Conservation (phyloP, 1,140 invertebrate species). For the Cydia splendana region DNA sequence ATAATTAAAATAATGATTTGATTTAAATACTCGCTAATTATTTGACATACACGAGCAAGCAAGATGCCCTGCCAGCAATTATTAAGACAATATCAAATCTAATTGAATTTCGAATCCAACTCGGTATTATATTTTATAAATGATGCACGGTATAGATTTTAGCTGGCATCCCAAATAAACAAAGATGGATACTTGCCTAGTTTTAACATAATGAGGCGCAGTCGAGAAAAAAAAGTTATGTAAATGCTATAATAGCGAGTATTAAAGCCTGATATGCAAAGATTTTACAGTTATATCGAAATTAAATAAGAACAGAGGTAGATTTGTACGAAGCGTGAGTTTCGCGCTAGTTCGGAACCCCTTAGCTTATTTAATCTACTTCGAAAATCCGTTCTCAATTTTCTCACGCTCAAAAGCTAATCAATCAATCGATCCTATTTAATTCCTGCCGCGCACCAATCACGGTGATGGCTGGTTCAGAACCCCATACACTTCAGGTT, state of each 20-base stretch:
- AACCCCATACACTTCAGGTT: slow-evolving; percentile 38
- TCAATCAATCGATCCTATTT: slow-evolving; percentile 44
- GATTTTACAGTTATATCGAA: not conserved
- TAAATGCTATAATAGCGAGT: too few species aligned
- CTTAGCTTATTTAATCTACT: not conserved
- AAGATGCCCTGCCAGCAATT: too few species aligned
- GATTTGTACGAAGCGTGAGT: not conserved
- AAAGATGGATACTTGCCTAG: too few species aligned
- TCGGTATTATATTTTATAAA: too few species aligned
- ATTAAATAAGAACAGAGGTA: not conserved
- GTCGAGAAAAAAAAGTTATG: too few species aligned
- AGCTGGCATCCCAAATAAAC: too few species aligned
- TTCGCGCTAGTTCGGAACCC: not conserved
- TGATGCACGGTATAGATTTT: too few species aligned
- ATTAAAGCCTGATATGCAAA: too few species aligned
- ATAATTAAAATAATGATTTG: not conserved
- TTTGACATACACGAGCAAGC: too few species aligned
- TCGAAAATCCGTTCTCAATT: not conserved
- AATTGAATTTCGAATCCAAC: too few species aligned
- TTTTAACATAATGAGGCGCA: too few species aligned
- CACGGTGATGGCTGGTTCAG: slow-evolving; percentile 39
- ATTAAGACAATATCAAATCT: too few species aligned
- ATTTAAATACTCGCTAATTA: not conserved
- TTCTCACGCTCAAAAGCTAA: slow-evolving; percentile 16
- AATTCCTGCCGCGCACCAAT: slow-evolving; percentile 44